Evolutionary conservation across 2,888 invertebrate species (phyloP).

Genomic region (Altica lythri): DNA sequence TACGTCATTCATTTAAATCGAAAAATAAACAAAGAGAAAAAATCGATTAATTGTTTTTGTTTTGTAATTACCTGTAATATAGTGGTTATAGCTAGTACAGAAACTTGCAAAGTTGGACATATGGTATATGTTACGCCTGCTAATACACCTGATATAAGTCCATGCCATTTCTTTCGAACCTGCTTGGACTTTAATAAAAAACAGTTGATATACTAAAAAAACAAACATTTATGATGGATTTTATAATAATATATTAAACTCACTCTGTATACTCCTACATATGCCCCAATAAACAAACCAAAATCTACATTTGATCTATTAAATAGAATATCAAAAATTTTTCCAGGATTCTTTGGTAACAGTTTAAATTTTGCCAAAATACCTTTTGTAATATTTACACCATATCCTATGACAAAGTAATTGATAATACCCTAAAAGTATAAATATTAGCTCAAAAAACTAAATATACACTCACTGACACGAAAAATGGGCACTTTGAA

Average conservation of each 20-base stretch:
- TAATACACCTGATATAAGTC: slow-evolving; percentile 62
- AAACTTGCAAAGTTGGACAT: slow-evolving; percentile 61
- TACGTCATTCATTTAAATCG: too few relatives aligned
- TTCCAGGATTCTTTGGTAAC: slow-evolving; percentile 34
- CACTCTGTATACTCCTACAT: slow-evolving; percentile 47
- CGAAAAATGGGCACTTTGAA: too few relatives aligned
- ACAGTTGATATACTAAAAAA: slow-evolving; percentile 57
- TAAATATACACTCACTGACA: too few relatives aligned
- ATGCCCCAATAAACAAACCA: slow-evolving; percentile 47
- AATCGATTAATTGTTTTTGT: background rate
- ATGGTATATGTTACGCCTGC: slow-evolving; percentile 62
- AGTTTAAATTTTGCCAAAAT: slow-evolving; percentile 36
- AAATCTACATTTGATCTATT: slow-evolving; percentile 43
- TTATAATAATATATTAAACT: slow-evolving; percentile 17
- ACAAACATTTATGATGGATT: background rate
- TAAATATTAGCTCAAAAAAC: too few relatives aligned
- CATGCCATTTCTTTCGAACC: slow-evolving; percentile 59
- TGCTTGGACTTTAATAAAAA: slow-evolving; percentile 37
- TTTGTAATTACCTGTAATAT: slow-evolving; percentile 58
- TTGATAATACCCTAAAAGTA: slow-evolving; percentile 42
- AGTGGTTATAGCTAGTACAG: slow-evolving; percentile 61
- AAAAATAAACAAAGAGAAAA: too few relatives aligned
- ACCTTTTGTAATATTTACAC: slow-evolving; percentile 40
- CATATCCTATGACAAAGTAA: slow-evolving; percentile 46
- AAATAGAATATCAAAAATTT: slow-evolving; percentile 35